Evolutionary conservation across 1,140 invertebrate species (phyloP).

Genomic region (Drosophila equinoxialis): DNA sequence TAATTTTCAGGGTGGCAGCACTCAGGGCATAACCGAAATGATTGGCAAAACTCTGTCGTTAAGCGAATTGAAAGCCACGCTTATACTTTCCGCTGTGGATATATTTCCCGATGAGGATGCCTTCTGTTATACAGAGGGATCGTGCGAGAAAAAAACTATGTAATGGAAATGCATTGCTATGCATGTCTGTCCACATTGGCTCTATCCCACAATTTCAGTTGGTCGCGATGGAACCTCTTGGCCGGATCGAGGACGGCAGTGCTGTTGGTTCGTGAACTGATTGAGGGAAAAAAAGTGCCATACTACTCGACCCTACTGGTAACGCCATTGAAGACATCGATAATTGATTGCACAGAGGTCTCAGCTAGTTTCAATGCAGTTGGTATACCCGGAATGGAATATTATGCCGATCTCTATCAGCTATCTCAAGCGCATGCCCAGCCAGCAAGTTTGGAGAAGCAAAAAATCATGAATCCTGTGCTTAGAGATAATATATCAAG

Average conservation of each 20-base stretch:
- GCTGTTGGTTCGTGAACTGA: slow-evolving; percentile 88
- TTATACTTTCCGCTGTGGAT: slow-evolving; percentile 88
- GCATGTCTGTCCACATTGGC: slow-evolving; percentile 91
- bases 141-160: slow-evolving; percentile 90
- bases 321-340: slow-evolving; percentile 85
- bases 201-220: slow-evolving; percentile 91
- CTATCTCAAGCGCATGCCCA: slow-evolving; percentile 83
- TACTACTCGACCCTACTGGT: slow-evolving; percentile 86
- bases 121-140: slow-evolving; percentile 89
- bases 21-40: slow-evolving; percentile 69
- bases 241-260: slow-evolving; percentile 88
- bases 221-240: slow-evolving; percentile 93
- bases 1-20: slow-evolving; percentile 78
- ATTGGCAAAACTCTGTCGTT: slow-evolving; percentile 75
- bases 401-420: slow-evolving; percentile 88
- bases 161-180: slow-evolving; percentile 91
- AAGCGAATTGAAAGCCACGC: slow-evolving; percentile 66
- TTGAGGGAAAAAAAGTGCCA: slow-evolving; percentile 86
- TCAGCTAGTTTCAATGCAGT: slow-evolving; percentile 86
- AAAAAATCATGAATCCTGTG: slow-evolving; percentile 72
- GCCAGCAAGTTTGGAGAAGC: slow-evolving; percentile 70
- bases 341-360: slow-evolving; percentile 89
- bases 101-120: slow-evolving; percentile 95
- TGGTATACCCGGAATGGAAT: slow-evolving; percentile 85
- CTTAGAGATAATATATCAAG: slow-evolving; percentile 76